Evolutionary conservation across 2,113 vertebrate genomes (phyloP), one percentile per base, ranked within the genome.

Genomic region (Cebus imitator): DNA sequence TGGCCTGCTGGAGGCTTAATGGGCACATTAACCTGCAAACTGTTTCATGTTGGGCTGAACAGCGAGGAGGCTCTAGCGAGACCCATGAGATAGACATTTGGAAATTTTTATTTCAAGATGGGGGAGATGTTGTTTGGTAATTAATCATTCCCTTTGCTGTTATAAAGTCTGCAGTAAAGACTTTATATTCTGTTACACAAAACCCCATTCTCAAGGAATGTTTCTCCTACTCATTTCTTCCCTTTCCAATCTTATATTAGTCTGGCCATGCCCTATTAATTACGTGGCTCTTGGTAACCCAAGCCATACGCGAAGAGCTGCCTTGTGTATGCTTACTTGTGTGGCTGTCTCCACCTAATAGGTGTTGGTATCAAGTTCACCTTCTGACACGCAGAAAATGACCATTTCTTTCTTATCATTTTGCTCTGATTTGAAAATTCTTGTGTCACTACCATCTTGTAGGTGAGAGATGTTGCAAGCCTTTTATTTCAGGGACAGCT

Each of bases 131-230:
- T 52, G 16, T 78, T 90, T 55, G 18, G 73, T 81, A 72, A 48
- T 92, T 79, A 37, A 27, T 93, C 76, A 55, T 70, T 75, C 66
- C 32, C 14, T 84, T 78, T 48, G 75, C 75, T 81, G 8, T 87
- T 70, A 94, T 82, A 64, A 92, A 92, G 87, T 86, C 92, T 55
- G 81, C 93, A 96, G 64, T 96, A 73, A 96, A 84, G 73, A 64
- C 79, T 85, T 94, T 61, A 76, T 43, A 70, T 75, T 96, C 52
- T 83, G 76, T 96, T 96, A 94, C 40, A 64, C 32, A 93, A 94
- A 96, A 89, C 45, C 43, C 9, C 25, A 13, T 78, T 96, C 70
- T 45, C 66, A 48, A 66, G 58, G 75, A 84, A 86, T 78, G 50
- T n/a, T 86, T 52, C 23, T 88, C 9, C 48, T 52, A 82, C 70